A percentile compares a stretch with the other conserved stretches of the same genome.
Conservation (phyloP, 1,140 invertebrate genomes). For the Heliconius congener region DNA sequence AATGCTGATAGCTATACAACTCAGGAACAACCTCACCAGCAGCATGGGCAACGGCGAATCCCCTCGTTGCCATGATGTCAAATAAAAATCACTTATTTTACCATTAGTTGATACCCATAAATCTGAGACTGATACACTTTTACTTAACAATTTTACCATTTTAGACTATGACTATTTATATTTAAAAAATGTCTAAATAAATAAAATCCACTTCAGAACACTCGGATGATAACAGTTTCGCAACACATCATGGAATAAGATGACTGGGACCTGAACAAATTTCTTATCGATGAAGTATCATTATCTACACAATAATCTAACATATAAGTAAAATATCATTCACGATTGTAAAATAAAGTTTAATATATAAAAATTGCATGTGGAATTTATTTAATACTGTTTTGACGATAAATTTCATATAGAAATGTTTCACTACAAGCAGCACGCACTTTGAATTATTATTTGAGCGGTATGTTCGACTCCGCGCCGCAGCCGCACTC, state of each 20-base stretch:
- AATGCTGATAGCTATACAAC: conserved; percentile 66
- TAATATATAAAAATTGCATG: background rate
- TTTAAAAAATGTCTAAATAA: background rate
- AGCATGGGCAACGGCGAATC: conserved; percentile 67
- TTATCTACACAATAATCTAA: conserved; percentile 42
- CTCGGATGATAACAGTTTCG: conserved; percentile 40
- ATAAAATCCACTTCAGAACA: conserved; percentile 3
- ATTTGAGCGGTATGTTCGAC: conserved; percentile 22
- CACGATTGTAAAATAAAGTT: background rate
- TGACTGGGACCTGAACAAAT: conserved; percentile 35
- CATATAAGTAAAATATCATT: conserved; percentile 13
- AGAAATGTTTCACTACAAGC: conserved; percentile 3
- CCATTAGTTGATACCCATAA: conserved; percentile 71
- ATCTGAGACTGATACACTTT: conserved; percentile 55
- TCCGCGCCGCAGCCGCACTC: conserved; percentile 31
- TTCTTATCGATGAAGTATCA: conserved; percentile 49
- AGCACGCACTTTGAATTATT: conserved; percentile 8
- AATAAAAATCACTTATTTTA: conserved; percentile 65
- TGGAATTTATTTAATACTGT: background rate
- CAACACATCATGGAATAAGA: conserved; percentile 32
- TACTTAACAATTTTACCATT: conserved; percentile 72
- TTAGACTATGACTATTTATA: conserved; percentile 23
- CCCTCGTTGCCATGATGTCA: conserved; percentile 72
- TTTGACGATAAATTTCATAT: conserved; percentile 16
- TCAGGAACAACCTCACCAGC: conserved; percentile 81